Base-by-base conservation (phyloP, 2,797 vertebrate genomes). In the Schizothorax lantsangensis region DNA sequence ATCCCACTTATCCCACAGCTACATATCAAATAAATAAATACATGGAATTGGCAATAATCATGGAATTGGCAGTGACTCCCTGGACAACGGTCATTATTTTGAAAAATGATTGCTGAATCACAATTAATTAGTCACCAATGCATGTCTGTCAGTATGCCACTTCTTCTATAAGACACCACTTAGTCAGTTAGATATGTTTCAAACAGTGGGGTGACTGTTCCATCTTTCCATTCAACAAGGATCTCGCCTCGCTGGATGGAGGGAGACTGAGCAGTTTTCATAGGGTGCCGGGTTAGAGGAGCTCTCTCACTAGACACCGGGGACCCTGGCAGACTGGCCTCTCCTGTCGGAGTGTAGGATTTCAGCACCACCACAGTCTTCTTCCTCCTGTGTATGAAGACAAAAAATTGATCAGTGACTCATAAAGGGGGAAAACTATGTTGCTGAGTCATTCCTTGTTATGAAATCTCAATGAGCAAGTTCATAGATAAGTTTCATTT, bases 181-280 rank as follows among this genome's bases (percentile, higher is more conserved):
- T 90, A 92, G 64, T 91, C 79, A n/a, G 89, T 82, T 78, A 90
- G 66, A 84, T 89, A 91, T 33, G 79, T 92, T 78, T 95, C 96
- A 40, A 97, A 98, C 62, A 98, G 94, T 1, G 96, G 96, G 1
- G 97, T 97, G 79, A 97, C 90, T 0, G 94, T 97, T 45, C 96
- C 96, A 0, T 97, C 96, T 89, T 97, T 97, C 97, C 96, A 98
- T 89, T 97, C 95, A 0, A 97, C 96, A 79, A 97, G 93, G 91
- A 97, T 97, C 90, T 97, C 96, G 59, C 97, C 97, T 0, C 62
- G 95, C 57, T 92, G 95, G 52, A 96, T 86, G 21, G 92, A 90
- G 19, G 97, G 94, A 43, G 95, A 95, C 40, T 85, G 90, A 6
- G 95, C 93, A 3, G 94, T 91, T 26, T 84, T 88, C 94, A 93